Evolutionary conservation across 1,140 invertebrate species (phyloP), one percentile per base, ranked within the genome.

Genomic region (Nasonia vitripennis): DNA sequence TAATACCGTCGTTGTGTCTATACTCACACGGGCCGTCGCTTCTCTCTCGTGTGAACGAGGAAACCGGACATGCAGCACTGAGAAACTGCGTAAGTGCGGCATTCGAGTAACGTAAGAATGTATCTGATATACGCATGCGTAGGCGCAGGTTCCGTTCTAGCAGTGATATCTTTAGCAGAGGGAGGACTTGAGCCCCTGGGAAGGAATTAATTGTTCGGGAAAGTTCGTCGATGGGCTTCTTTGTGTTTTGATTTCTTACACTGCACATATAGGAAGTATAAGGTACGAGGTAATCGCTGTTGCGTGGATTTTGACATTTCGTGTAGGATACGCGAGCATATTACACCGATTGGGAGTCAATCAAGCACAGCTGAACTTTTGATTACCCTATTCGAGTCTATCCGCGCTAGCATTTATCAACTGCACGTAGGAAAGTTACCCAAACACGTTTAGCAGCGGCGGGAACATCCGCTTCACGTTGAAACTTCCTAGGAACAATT

Each of bases 401-500:
- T 0, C 41, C 41, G 6, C 5, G 41, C 51, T 14, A 20, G 23
- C 17, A 27, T 14, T 20, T 12, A 3, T n/a, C 20, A 51, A 78
- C 20, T 11, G 11, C 6, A 78, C 12, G 0, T 51, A 55, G 45
- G 14, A 78, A 55, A 27, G 6, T 78, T 27, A 0, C 5, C 2
- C 51, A 37, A 78, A 34, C n/a, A 2, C 45, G 51, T 23, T 77
- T 77, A n/a, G 14, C 34, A 45, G 41, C 45, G 20, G 20, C 37
- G n/a, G 51, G 51, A 78, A 48, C 11, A 12, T 78, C 37, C 62
- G 62, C 27, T 70, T 45, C 67, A 20, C 48, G 14, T 70, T 41
- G 68, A 34, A 68, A 48, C 68, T 31, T 82, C 31, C 45, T 4
- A 37, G 45, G 80, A 77, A 83, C 81, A 83, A 83, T 83, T 75